A percentile compares a stretch with the other conserved stretches of the same genome.
These are phyloP conservation scores for Andrena dorsata DNA, from an alignment of 2,888 invertebrate species.

Conservation along the genomic window DNA sequence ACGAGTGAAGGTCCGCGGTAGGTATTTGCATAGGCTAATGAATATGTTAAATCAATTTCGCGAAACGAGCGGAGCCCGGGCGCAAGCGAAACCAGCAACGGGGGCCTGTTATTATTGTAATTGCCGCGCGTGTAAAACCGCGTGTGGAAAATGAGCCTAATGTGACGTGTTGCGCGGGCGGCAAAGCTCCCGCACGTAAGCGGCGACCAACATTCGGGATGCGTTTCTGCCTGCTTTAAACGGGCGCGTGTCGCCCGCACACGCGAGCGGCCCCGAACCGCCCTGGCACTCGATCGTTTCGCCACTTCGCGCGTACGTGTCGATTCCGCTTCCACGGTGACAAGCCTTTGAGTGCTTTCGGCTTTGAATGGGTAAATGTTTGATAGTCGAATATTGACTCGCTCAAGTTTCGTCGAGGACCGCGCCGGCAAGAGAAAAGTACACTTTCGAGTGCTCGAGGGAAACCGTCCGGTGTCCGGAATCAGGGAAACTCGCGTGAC, in stretches of 20 bases:
- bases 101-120: constrained; percentile 84
- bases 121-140: constrained; percentile 83
- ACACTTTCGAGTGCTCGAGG: too few relatives aligned
- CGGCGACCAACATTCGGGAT: neutral
- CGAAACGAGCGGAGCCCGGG: constrained; percentile 78
- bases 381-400: too few relatives aligned
- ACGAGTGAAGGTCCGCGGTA: neutral
- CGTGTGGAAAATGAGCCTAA: constrained; percentile 84
- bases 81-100: constrained; percentile 74
- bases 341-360: neutral
- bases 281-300: neutral
- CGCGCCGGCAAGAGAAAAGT: too few relatives aligned
- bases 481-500: too few relatives aligned
- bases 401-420: too few relatives aligned
- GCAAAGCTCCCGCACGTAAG: constrained; percentile 46
- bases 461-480: too few relatives aligned
- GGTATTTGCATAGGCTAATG: constrained; percentile 84
- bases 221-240: constrained; percentile 26
- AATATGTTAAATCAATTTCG: constrained; percentile 84
- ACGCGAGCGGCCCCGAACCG: neutral
- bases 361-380: too few relatives aligned
- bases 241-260: constrained; percentile 28
- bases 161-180: constrained; percentile 82
- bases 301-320: neutral
- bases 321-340: neutral